Evolutionary conservation across 2,113 vertebrate species (phyloP), one percentile per base, ranked within the genome.

Genomic region (Alexandromys fortis): DNA sequence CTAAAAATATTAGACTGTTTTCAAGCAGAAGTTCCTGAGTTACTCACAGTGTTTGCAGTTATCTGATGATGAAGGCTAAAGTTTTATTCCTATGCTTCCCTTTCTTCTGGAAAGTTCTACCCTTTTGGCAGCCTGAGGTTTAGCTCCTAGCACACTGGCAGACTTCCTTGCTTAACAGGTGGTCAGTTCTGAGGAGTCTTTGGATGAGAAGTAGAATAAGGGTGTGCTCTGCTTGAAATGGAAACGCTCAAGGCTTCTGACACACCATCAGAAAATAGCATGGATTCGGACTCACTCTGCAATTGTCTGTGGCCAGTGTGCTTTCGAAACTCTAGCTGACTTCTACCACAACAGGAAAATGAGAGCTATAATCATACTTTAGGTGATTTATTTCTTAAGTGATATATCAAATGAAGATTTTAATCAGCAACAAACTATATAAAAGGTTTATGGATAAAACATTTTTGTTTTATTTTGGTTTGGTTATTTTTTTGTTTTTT

Each of bases 161-260:
- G 16, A 47, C 12, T 79, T 96, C 58, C 13, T 70, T 70, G 24
- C 7, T 92, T 91, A 85, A 7, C 52, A 70, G 38, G 49, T 33
- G n/a, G 55, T 47, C 38, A 85, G 55, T 19, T 1, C 28, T 63
- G 24, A 73, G 79, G 38, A 89, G 77, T 85, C 33, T 94, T 92
- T 91, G 45, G 79, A 91, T 33, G 14, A 72, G 72, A 91, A 90
- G 52, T 45, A 73, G 75, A 11, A 65, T 17, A 85, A 70, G 55
- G 24, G 52, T 91, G 22, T 96, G 7, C n/a, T 96, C 47, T 91
- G n/a, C 87, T 47, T 87, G 89, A 94, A 92, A 90, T 61, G 35
- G 2, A 95, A 93, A 89, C 75, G 5, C 61, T 17, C 17, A 87
- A 33, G 35, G 30, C 95, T 83, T 96, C 33, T 89, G 82, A 96